Conservation (phyloP, 2,888 invertebrate species). For the Idaea dimidiata region DNA sequence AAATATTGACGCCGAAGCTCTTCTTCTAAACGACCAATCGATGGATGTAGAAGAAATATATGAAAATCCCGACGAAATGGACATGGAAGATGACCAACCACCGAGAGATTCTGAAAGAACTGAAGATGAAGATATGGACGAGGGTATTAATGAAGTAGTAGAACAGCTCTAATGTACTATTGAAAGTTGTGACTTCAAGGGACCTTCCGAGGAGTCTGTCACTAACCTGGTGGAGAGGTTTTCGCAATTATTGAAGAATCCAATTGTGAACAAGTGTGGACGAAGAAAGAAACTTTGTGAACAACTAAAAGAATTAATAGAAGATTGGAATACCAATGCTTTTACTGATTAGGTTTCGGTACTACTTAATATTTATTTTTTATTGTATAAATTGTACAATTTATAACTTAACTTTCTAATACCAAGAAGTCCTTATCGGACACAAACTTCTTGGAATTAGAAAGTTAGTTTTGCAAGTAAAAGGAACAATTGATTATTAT, state of each 20-base stretch:
- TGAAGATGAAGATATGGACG: slow-evolving; percentile 52
- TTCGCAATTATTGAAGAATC: slow-evolving; percentile 52
- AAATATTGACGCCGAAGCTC: slow-evolving; percentile 52
- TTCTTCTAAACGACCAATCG: slow-evolving; percentile 67
- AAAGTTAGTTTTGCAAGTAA: too few species aligned
- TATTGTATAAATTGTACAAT: neutral
- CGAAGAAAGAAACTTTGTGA: slow-evolving; percentile 54
- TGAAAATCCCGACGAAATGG: slow-evolving; percentile 64
- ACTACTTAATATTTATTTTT: neutral
- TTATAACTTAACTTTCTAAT: neutral
- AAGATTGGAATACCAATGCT: slow-evolving; percentile 59
- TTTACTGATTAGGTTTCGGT: slow-evolving; percentile 24
- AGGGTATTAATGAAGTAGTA: slow-evolving; percentile 67
- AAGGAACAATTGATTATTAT: too few species aligned
- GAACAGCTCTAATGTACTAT: slow-evolving; percentile 53
- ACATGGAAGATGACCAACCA: slow-evolving; percentile 55
- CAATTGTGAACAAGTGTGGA: slow-evolving; percentile 47
- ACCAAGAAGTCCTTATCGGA: too few species aligned
- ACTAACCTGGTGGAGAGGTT: slow-evolving; percentile 65
- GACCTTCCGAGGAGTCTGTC: slow-evolving; percentile 45
- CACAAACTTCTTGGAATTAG: neutral
- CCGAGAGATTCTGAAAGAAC: slow-evolving; percentile 22
- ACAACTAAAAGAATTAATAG: slow-evolving; percentile 60
- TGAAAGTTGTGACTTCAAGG: slow-evolving; percentile 36
- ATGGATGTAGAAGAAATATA: slow-evolving; percentile 61